Base-by-base conservation (phyloP, 2,113 vertebrate genomes). In the Aegotheles bennettii region DNA sequence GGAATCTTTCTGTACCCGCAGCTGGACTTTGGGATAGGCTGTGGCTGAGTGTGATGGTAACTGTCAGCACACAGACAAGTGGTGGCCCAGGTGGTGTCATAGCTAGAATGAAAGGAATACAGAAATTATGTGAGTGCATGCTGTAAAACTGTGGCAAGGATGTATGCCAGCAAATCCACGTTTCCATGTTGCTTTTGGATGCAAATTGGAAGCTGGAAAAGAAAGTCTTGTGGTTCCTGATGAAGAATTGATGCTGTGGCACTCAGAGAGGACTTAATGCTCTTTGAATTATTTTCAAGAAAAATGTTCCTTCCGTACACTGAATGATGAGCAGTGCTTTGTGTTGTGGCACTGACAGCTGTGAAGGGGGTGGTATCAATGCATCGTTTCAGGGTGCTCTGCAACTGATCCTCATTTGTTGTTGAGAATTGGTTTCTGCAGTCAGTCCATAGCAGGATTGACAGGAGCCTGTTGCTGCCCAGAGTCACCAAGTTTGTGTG, bases 91-190 rank as follows among this genome's bases (percentile, higher is more conserved):
- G 40, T 17, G 60, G 56, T 86, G 17, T n/a, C n/a, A 47, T 33
- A 88, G 56, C 10, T 74, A 84, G 13, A 69, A 47, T 35, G 29
- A 59, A 70, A 65, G 26, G 40, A 81, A 51, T 25, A 33, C 10
- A 54, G 25, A 74, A 65, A 19, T 42, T 6, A n/a, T 48, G 4
- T 14, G 51, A 38, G 11, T 9, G 13, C 47, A 6, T 86, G 61
- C 61, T 71, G 84, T 71, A 61, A 59, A 67, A 48, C 11, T 4
- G 4, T 43, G 78, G 18, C 53, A 71, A 28, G 68, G 53, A 35
- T 18, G 5, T 17, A 24, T n/a, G 68, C 33, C 48, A 87, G 57
- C 5, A 76, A 73, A n/a, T 38, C 43, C 1, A 8, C 0, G 0
- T 63, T 75, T 59, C 68, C 10, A 3, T 36, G 47, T 50, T 89